A percentile compares a stretch with the other conserved stretches of the same genome.
These are phyloP conservation scores for Sapajus apella DNA, from an alignment of 2,113 vertebrate genomes.

Conservation along the genomic window DNA sequence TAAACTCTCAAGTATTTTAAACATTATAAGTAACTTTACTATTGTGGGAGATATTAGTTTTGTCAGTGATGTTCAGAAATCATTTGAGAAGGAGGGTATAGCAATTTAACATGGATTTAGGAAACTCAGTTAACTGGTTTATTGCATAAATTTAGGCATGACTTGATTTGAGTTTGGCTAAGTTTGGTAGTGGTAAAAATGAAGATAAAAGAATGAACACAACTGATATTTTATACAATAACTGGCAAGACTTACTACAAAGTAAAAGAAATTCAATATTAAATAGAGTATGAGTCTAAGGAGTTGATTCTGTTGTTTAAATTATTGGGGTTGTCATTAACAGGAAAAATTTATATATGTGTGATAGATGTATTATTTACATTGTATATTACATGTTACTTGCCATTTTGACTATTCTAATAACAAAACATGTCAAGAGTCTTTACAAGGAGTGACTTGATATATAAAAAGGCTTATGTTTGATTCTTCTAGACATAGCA, in stretches of 20 bases:
- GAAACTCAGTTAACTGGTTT: not conserved
- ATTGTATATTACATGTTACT: not conserved
- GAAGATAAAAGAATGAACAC: not conserved
- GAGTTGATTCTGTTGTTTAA: not conserved
- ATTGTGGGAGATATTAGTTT: not conserved
- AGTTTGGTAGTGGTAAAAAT: not conserved
- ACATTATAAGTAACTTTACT: not conserved
- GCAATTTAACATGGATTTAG: not conserved
- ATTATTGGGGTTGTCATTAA: not conserved
- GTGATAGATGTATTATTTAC: not conserved
- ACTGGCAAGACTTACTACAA: not conserved
- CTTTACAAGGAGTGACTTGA: not conserved
- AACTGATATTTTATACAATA: not conserved
- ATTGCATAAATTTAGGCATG: not conserved
- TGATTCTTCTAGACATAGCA: not conserved
- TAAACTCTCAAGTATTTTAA: not conserved
- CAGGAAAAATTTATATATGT: not conserved
- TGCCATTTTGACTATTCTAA: not conserved
- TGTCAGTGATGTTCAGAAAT: not conserved
- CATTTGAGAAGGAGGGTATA: not conserved
- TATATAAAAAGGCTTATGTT: not conserved
- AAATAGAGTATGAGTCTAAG: not conserved
- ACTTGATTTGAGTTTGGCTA: not conserved
- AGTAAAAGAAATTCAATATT: not conserved
- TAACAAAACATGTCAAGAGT: not conserved